Percentiles rank a stretch among this genome's conserved stretches.
Conservation (phyloP, 2,888 invertebrate genomes). For the Sthenelais limicola region DNA sequence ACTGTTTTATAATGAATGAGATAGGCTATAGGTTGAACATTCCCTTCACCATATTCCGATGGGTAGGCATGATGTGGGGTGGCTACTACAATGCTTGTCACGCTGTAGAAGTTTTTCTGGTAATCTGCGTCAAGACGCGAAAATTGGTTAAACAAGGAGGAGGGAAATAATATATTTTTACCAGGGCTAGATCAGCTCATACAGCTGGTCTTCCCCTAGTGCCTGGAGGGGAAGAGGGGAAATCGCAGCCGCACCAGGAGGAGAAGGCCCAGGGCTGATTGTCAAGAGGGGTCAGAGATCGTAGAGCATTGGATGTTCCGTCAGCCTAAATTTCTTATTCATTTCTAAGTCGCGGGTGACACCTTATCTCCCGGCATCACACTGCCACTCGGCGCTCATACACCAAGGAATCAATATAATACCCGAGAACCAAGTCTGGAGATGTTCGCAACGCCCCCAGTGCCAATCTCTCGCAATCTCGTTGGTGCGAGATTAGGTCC, state of each 20-base stretch:
- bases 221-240: slow-evolving; percentile 20
- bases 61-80: no score
- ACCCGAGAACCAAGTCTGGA: slow-evolving; percentile 2
- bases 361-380: slow-evolving; percentile 30
- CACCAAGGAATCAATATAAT: neutral
- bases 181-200: no score
- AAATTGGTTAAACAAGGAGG: no score
- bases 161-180: no score
- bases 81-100: no score
- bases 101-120: no score
- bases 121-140: no score
- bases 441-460: slow-evolving; percentile 20
- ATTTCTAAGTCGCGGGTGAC: slow-evolving; percentile 32
- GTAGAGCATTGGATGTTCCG: slow-evolving; percentile 19
- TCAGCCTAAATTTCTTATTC: slow-evolving; percentile 32
- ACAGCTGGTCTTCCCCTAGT: no score
- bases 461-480: slow-evolving; percentile 5
- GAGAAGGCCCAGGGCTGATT: neutral
- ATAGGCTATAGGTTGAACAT: no score
- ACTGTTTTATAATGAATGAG: no score
- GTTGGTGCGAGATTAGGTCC: slow-evolving; percentile 28
- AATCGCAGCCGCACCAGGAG: neutral
- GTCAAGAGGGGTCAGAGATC: slow-evolving; percentile 29
- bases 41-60: no score
- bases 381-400: neutral